These are phyloP conservation scores for Sebastiscus tertius DNA, from an alignment of 2,797 vertebrate species.

Conservation along the genomic window DNA sequence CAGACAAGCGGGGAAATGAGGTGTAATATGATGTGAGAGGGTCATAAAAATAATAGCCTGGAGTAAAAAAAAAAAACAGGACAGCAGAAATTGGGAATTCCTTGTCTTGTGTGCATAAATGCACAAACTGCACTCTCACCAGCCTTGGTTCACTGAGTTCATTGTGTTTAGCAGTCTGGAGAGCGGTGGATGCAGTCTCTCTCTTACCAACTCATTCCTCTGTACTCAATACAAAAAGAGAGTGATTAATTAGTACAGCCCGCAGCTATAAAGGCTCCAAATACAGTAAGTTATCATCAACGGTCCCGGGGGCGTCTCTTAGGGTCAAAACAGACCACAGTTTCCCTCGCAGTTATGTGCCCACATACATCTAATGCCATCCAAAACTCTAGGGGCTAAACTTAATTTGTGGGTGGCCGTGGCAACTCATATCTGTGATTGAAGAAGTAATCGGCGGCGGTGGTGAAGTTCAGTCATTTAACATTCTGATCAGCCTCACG, in stretches of 20 bases:
- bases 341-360: conserved; percentile 40
- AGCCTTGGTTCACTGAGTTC: conserved; percentile 73
- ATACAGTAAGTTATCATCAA: conserved; percentile 69
- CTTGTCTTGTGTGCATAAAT: conserved; percentile 3
- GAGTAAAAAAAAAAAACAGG: neutral
- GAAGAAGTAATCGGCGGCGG: conserved; percentile 57
- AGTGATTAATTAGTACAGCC: conserved; percentile 75
- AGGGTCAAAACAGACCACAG: conserved; percentile 51
- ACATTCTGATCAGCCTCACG: conserved; percentile 53
- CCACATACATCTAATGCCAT: conserved; percentile 41
- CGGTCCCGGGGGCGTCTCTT: conserved; percentile 41
- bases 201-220: conserved; percentile 51
- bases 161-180: conserved; percentile 70
- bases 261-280: conserved; percentile 60
- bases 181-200: conserved; percentile 41
- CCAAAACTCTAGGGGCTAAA: conserved; percentile 41
- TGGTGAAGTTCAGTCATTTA: conserved; percentile 44
- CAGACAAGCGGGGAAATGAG: neutral
- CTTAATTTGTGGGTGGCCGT: conserved; percentile 45
- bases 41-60: neutral
- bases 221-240: conserved; percentile 69
- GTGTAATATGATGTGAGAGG: neutral
- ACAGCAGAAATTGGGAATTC: neutral
- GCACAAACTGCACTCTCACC: neutral
- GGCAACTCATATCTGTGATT: conserved; percentile 45